These are phyloP conservation scores for Hemichromis elongatus DNA, from an alignment of 2,113 vertebrate genomes.

Conservation along the genomic window DNA sequence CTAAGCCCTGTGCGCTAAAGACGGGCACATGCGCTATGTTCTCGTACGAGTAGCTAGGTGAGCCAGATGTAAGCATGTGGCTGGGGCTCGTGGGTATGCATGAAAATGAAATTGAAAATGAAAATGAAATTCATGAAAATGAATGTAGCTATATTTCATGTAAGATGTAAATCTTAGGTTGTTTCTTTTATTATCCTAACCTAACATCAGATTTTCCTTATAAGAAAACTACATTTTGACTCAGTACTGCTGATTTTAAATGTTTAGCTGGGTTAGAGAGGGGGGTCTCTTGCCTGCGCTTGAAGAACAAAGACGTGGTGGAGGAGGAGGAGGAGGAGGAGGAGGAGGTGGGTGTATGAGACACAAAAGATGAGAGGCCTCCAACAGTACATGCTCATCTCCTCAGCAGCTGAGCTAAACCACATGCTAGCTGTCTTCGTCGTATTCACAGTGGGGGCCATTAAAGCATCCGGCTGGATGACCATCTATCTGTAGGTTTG, in stretches of 20 bases:
- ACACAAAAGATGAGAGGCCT: conserved; percentile 42
- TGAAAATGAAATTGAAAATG: too few species aligned
- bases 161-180: background rate
- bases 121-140: too few species aligned
- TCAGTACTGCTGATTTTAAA: background rate
- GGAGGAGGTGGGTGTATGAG: background rate
- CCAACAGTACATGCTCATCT: background rate
- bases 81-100: background rate
- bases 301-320: conserved; percentile 33
- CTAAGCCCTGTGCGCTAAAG: background rate
- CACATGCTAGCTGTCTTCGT: conserved; percentile 32
- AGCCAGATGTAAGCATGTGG: background rate
- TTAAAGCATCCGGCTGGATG: conserved; percentile 8
- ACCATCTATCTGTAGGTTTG: conserved; percentile 2
- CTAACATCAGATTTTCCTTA: background rate
- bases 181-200: background rate
- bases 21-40: background rate
- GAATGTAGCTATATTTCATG: background rate
- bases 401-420: conserved; percentile 36
- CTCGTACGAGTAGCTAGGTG: background rate
- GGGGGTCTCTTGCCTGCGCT: background rate
- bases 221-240: background rate
- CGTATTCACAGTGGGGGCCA: conserved; percentile 15
- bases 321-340: background rate
- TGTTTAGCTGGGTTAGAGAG: background rate